A percentile compares a stretch with the other conserved stretches of the same genome.
Evolutionary conservation across 2,797 vertebrate genomes (phyloP).

Genomic region (Cirrhinus molitorella): DNA sequence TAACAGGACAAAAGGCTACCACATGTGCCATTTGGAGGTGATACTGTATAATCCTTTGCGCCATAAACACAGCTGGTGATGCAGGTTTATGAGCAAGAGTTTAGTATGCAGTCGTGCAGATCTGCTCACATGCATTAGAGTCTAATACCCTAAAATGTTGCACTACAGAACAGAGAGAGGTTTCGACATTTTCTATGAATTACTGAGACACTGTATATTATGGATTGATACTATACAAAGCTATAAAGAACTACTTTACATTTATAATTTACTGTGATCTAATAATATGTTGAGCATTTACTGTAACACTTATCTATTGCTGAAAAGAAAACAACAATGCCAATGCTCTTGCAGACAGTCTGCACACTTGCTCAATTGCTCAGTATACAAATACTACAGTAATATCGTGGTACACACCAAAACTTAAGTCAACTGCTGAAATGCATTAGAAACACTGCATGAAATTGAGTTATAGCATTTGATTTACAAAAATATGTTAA

Average conservation of each 20-base stretch:
- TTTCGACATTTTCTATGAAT: not conserved
- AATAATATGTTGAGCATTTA: not conserved
- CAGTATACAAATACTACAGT: not conserved
- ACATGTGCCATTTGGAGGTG: constrained; percentile 73
- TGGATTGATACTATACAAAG: not conserved
- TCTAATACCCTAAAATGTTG: constrained; percentile 25
- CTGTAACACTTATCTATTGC: not conserved
- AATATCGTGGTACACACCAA: not conserved
- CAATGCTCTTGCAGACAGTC: not conserved
- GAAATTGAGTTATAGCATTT: not conserved
- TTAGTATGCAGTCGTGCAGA: constrained; percentile 16
- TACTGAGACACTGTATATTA: not conserved
- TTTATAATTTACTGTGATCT: not conserved
- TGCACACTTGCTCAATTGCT: not conserved
- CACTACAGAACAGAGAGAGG: not conserved
- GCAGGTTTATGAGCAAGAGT: constrained; percentile 46
- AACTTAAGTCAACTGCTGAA: not conserved
- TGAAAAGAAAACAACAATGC: not conserved
- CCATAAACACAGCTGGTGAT: constrained; percentile 67
- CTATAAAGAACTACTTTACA: not conserved
- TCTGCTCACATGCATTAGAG: not conserved
- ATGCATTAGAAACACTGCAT: not conserved
- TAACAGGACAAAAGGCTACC: constrained; percentile 73
- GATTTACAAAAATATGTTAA: not conserved
- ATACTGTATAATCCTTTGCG: constrained; percentile 64